Conservation (phyloP, 2,797 vertebrate genomes). For the Rallus crepitans region DNA sequence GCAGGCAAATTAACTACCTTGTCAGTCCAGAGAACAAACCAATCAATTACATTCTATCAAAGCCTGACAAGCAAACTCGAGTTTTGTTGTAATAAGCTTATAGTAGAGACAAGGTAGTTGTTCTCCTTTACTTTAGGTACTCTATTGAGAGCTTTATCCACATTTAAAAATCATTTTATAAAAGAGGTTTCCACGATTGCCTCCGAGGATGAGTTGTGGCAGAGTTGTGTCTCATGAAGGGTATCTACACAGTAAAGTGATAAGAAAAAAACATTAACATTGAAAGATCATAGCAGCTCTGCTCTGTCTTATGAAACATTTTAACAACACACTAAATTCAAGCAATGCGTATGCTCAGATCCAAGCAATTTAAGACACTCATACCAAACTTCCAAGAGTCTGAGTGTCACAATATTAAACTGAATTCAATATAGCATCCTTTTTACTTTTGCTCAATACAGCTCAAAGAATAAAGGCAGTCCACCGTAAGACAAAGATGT, state of each 20-base stretch:
- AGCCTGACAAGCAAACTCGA: constrained; percentile 79
- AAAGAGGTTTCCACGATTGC: constrained; percentile 84
- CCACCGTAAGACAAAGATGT: background rate
- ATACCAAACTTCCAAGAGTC: background rate
- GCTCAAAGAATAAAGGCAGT: constrained; percentile 21
- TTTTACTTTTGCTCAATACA: background rate
- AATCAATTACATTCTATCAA: constrained; percentile 80
- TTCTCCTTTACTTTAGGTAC: constrained; percentile 81
- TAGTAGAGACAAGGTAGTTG: constrained; percentile 78
- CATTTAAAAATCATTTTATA: constrained; percentile 81
- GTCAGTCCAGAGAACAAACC: constrained; percentile 81
- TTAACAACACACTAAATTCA: constrained; percentile 76
- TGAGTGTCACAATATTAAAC: background rate
- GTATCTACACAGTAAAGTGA: constrained; percentile 87
- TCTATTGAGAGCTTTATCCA: constrained; percentile 82
- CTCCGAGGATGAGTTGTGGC: constrained; percentile 84
- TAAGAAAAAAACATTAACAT: constrained; percentile 86
- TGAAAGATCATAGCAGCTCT: constrained; percentile 79
- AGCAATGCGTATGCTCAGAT: constrained; percentile 59
- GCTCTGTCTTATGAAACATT: constrained; percentile 81
- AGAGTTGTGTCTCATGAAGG: constrained; percentile 86
- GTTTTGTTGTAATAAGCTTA: constrained; percentile 77
- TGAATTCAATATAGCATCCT: constrained; percentile 11
- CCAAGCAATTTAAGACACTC: constrained; percentile 30
- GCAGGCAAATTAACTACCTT: constrained; percentile 81